phyloP scores from a whole-genome alignment of 1,140 invertebrate genomes.

The Lordiphosa collinella region DNA sequence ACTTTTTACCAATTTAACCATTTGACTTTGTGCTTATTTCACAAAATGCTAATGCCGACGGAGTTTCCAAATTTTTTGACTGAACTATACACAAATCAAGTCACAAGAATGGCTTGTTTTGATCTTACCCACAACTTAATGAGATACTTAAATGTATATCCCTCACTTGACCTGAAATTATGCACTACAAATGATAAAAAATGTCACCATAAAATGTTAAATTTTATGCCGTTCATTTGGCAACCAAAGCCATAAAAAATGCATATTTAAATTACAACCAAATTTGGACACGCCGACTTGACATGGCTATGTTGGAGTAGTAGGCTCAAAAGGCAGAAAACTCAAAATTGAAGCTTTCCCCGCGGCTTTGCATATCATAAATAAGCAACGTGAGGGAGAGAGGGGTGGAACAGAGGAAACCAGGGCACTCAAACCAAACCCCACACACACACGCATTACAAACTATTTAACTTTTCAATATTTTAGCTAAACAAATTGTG shows the following conservation, averaged over 20 bases:
- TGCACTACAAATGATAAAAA: constrained; percentile 5
- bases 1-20: too few species aligned
- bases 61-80: too few species aligned
- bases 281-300: constrained; percentile 28
- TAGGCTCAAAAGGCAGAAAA: constrained; percentile 38
- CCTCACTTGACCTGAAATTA: constrained; percentile 3
- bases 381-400: constrained; percentile 3
- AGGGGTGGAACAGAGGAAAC: not conserved
- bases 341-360: constrained; percentile 27
- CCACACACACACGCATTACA: constrained; percentile 25
- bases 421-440: constrained; percentile 15
- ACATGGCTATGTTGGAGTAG: not conserved
- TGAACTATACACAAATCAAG: not conserved
- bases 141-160: constrained; percentile 16
- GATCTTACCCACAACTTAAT: constrained; percentile 9
- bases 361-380: constrained; percentile 39
- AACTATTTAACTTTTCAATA: constrained; percentile 55
- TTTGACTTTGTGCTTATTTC: too few species aligned
- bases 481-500: constrained; percentile 55
- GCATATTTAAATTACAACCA: constrained; percentile 51
- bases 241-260: constrained; percentile 38
- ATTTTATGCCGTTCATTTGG: constrained; percentile 15
- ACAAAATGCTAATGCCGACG: too few species aligned
- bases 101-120: constrained; percentile 1
- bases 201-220: constrained; percentile 22